phyloP scores from a whole-genome alignment of 2,888 invertebrate genomes.

The Diabrotica balteata region DNA sequence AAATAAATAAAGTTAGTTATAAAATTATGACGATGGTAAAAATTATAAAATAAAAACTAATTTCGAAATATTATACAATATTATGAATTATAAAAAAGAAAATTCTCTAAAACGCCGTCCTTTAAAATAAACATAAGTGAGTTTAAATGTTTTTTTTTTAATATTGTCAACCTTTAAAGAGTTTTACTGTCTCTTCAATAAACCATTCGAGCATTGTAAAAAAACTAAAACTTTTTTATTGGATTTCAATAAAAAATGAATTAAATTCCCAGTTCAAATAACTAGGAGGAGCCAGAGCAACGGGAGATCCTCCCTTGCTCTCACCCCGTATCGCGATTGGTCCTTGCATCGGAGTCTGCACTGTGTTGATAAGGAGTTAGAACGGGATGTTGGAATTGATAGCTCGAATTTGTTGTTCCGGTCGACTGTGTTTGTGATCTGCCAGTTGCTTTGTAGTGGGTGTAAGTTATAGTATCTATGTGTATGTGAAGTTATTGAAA shows the following conservation, averaged over 20 bases:
- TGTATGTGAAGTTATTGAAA: conserved; percentile 10
- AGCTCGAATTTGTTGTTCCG: conserved; percentile 45
- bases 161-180: too few relatives aligned
- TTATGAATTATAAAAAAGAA: too few relatives aligned
- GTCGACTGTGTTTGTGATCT: conserved; percentile 35
- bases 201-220: background rate
- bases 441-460: conserved; percentile 30
- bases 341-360: conserved; percentile 44
- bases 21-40: too few relatives aligned
- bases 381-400: conserved; percentile 50
- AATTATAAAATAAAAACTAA: too few relatives aligned
- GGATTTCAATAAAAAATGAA: background rate
- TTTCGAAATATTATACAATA: too few relatives aligned
- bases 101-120: too few relatives aligned
- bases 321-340: conserved; percentile 39
- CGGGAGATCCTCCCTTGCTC: conserved; percentile 29
- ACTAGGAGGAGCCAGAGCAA: conserved; percentile 30
- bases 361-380: conserved; percentile 45
- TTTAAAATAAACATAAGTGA: too few relatives aligned
- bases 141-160: too few relatives aligned
- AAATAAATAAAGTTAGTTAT: too few relatives aligned
- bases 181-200: too few relatives aligned
- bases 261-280: background rate
- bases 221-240: background rate
- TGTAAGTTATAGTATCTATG: conserved; percentile 2